phyloP scores from a whole-genome alignment of 2,113 vertebrate genomes.

The Dromaius novaehollandiae region DNA sequence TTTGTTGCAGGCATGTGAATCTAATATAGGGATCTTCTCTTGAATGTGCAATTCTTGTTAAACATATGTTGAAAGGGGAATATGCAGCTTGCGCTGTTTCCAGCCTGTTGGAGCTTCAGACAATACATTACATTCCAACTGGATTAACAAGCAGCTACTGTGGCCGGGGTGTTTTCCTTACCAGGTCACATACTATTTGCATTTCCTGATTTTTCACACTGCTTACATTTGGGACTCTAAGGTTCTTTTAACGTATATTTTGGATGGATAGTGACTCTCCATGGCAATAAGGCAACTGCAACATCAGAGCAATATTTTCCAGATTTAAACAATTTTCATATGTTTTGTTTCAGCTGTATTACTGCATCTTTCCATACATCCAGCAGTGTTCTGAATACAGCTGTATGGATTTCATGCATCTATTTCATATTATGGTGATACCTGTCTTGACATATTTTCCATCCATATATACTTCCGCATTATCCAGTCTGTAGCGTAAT shows the following conservation, averaged over 20 bases:
- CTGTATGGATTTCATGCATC: background rate
- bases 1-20: background rate
- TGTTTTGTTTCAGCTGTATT: background rate
- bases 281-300: background rate
- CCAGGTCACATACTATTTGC: background rate
- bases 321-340: background rate
- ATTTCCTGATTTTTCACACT: background rate
- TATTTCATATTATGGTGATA: background rate
- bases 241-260: background rate
- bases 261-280: background rate
- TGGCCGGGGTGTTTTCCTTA: background rate
- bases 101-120: background rate
- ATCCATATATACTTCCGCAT: background rate
- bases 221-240: background rate
- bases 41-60: background rate
- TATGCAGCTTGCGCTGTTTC: background rate
- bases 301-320: background rate
- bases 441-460: background rate
- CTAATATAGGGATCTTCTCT: background rate
- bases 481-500: background rate
- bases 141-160: background rate
- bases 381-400: background rate
- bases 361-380: background rate
- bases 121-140: background rate
- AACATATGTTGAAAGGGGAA: background rate